phyloP scores from a whole-genome alignment of 2,113 vertebrate species.

The Zingel zingel region DNA sequence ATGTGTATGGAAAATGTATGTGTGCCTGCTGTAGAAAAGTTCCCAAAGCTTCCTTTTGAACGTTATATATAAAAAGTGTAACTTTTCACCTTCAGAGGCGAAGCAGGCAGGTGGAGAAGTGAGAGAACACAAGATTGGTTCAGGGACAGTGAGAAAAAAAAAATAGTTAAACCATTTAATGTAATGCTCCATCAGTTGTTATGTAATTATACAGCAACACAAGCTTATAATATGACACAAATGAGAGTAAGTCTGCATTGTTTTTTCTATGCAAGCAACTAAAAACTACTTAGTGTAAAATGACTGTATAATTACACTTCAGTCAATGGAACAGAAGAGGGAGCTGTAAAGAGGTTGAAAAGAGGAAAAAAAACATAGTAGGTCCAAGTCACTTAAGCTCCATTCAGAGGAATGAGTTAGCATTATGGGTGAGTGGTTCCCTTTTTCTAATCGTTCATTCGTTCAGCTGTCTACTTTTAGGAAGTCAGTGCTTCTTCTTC shows the following conservation, averaged over 20 bases:
- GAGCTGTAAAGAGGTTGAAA: slow-evolving; percentile 10
- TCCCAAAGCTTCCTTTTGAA: neutral
- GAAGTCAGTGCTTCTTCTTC: slow-evolving; percentile 27
- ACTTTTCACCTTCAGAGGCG: neutral
- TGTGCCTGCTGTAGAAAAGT: neutral
- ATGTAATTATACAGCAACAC: slow-evolving; percentile 22
- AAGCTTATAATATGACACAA: neutral
- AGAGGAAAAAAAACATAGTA: slow-evolving; percentile 44
- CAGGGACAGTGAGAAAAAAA: neutral
- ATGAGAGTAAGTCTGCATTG: neutral
- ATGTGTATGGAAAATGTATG: neutral
- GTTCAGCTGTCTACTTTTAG: slow-evolving; percentile 46
- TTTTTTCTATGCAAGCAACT: neutral
- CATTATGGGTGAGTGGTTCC: neutral
- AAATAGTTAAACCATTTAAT: neutral
- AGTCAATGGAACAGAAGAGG: neutral
- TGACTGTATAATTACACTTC: slow-evolving; percentile 28
- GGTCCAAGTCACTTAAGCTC: slow-evolving; percentile 61
- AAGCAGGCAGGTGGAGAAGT: neutral
- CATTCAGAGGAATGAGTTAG: slow-evolving; percentile 34
- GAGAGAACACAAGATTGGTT: neutral
- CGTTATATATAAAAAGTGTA: too few relatives aligned
- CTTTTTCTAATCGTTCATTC: slow-evolving; percentile 27
- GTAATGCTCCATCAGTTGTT: slow-evolving; percentile 1
- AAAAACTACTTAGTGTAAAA: neutral